These are phyloP conservation scores for Tapirus terrestris DNA, from an alignment of 2,113 vertebrate species.

Conservation along the genomic window DNA sequence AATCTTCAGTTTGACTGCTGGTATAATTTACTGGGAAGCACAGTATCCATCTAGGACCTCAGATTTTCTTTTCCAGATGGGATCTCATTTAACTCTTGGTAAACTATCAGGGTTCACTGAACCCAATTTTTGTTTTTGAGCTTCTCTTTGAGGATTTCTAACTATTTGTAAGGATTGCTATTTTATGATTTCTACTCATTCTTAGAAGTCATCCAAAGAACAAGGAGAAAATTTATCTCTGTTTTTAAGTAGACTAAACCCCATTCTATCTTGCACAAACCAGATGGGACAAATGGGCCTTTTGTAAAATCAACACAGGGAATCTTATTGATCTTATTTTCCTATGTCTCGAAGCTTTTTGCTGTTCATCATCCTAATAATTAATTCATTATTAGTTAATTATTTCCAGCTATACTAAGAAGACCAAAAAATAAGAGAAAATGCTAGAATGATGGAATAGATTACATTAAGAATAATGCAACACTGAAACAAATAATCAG, in stretches of 20 bases:
- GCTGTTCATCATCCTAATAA: background rate
- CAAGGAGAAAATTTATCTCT: background rate
- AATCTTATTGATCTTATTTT: background rate
- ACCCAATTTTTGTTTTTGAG: background rate
- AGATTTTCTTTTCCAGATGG: background rate
- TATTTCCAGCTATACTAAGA: background rate
- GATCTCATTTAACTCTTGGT: constrained; percentile 7
- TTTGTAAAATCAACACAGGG: background rate
- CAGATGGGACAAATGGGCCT: background rate
- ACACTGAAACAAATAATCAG: background rate
- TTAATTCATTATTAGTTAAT: background rate
- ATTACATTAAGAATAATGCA: background rate
- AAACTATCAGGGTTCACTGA: background rate
- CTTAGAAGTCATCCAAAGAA: background rate
- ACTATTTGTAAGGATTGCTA: background rate
- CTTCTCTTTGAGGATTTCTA: background rate
- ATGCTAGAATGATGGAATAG: background rate
- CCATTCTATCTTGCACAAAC: background rate
- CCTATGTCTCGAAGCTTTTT: background rate
- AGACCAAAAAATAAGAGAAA: background rate
- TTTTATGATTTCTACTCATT: background rate
- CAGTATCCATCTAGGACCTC: background rate
- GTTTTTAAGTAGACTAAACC: background rate
- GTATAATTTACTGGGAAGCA: background rate
- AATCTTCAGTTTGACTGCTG: background rate